A percentile compares a stretch with the other conserved stretches of the same genome.
phyloP scores from a whole-genome alignment of 53 echinoderm and acorn worm genomes.

The Holothuria leucospilota region DNA sequence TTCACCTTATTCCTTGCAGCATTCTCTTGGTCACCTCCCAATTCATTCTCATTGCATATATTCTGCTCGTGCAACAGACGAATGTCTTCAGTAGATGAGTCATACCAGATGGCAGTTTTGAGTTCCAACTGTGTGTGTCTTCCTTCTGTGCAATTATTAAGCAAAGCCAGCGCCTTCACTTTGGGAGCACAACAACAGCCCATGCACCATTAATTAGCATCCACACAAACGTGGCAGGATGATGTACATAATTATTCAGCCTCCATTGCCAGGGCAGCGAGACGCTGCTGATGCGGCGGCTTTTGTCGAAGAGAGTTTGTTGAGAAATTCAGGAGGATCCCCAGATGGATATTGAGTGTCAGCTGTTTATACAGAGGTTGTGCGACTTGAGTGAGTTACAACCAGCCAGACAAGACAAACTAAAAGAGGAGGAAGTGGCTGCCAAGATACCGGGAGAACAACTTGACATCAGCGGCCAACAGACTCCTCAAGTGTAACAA shows the following conservation, averaged over 20 bases:
- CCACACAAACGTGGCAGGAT: slow-evolving; percentile 21
- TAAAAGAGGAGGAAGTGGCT: slow-evolving; percentile 7
- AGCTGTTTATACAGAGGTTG: slow-evolving; percentile 26
- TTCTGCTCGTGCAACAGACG: no score
- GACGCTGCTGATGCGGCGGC: slow-evolving; percentile 12
- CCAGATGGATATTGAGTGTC: slow-evolving; percentile 12
- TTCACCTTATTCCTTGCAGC: no score
- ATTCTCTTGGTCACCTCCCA: no score
- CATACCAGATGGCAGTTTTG: no score
- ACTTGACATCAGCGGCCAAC: no score
- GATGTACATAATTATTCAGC: slow-evolving; percentile 46
- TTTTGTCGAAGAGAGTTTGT: neutral
- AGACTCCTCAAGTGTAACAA: no score
- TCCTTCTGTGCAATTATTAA: no score
- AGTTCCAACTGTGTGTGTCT: no score
- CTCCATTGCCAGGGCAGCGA: slow-evolving; percentile 2
- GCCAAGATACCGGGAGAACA: neutral
- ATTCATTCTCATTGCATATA: no score
- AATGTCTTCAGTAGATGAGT: no score
- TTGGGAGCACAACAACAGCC: no score
- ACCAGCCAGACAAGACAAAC: neutral
- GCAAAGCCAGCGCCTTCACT: no score
- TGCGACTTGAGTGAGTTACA: slow-evolving; percentile 4
- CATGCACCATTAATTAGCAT: slow-evolving; percentile 36
- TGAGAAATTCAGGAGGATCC: neutral